Base-by-base conservation (phyloP, 2,113 vertebrate species). In the Serilophus lunatus region DNA sequence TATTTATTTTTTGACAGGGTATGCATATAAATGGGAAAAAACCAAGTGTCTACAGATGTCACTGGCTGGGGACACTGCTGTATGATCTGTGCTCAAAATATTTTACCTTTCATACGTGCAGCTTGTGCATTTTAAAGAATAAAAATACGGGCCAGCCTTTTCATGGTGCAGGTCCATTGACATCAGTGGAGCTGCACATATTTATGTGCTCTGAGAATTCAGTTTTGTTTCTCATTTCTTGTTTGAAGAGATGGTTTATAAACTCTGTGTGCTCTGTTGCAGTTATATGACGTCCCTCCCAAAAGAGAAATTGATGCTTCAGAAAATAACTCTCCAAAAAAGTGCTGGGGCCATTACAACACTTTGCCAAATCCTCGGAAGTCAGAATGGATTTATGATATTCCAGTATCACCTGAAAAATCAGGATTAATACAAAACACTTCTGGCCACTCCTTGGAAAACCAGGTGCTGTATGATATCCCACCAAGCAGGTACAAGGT, bases 371-470 rank as follows among this genome's bases (percentile, higher is more conserved):
- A 56, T 35, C 98, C 97, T n/a, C 93, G 65, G 8, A 99, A 98
- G 49, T 97, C 98, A 13, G 98, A 98, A 25, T 99, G 99, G 99
- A 98, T 98, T 92, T 99, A 99, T 16, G 98, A 99, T 54, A 97
- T 98, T 3, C 99, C 99, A 1, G 91, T 96, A 10, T 94, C 98
- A 59, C 96, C 97, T 1, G 97, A 98, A 72, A 98, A 98, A 90
- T 70, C 90, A 36, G n/a, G 66, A 9, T 38, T 79, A 40, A 95
- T 92, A 38, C 49, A 88, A 4, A 22, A 13, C 2, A 25, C 87
- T 68, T 45, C 88, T 25, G 50, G 70, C 3, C 93, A 70, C 74
- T n/a, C n/a, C 6, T 24, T 6, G 50, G 95, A 96, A 59, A 89
- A 71, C 23, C 49, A 69, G 2, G 78, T 64, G 36, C 78, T 97